Percentiles rank a stretch among this genome's conserved stretches.
Evolutionary conservation across 2,797 vertebrate genomes (phyloP).

Genomic region (Squalus acanthias): DNA sequence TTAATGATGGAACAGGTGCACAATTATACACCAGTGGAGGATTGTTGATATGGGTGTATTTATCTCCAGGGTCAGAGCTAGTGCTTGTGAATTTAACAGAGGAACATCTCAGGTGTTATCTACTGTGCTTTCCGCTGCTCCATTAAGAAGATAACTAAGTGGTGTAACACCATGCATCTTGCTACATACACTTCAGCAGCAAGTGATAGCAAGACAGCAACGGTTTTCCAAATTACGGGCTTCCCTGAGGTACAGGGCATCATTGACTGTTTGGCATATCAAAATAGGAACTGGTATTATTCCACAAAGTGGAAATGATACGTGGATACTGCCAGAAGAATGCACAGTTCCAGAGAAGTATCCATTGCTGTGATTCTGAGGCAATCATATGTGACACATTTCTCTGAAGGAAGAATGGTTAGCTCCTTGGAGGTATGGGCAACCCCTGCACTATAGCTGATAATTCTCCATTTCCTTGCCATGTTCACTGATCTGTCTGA

Average conservation of each 20-base stretch:
- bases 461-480: too few species aligned
- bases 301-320: background rate
- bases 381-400: too few species aligned
- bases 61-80: background rate
- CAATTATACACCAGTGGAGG: background rate
- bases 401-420: too few species aligned
- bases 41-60: background rate
- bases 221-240: background rate
- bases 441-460: too few species aligned
- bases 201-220: background rate
- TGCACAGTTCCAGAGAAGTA: too few species aligned
- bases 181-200: background rate
- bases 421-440: too few species aligned
- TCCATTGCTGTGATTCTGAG: too few species aligned
- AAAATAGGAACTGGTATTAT: background rate
- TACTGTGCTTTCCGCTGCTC: background rate
- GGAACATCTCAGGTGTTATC: background rate
- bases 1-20: background rate
- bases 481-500: too few species aligned
- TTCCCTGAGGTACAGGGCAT: background rate
- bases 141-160: background rate
- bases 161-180: background rate
- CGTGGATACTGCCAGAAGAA: background rate
- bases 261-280: background rate
- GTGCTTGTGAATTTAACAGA: background rate